Evolutionary conservation across 2,797 vertebrate genomes (phyloP).

Genomic region (Bucorvus abyssinicus): DNA sequence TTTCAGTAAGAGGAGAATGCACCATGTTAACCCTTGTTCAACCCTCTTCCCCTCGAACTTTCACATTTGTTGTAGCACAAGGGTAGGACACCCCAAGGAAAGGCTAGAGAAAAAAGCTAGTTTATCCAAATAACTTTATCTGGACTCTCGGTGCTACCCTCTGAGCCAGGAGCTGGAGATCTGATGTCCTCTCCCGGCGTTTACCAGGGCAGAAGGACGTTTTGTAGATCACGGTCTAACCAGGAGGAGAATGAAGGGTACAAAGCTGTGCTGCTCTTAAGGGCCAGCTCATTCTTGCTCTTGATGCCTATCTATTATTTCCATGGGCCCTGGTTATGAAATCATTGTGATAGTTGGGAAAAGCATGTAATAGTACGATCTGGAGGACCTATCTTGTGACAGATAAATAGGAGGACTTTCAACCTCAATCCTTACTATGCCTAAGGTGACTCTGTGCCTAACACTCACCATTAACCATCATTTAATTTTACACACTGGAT

Average conservation of each 20-base stretch:
- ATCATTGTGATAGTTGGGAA: background rate
- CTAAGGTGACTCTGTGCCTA: background rate
- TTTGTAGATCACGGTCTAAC: background rate
- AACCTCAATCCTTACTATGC: background rate
- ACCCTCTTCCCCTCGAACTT: background rate
- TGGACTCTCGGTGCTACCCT: background rate
- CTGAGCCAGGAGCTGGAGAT: background rate
- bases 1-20: slow-evolving; percentile 53
- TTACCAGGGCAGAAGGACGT: background rate
- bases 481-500: background rate
- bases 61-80: background rate
- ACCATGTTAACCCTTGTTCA: slow-evolving; percentile 8
- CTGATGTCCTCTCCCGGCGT: accelerated
- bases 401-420: background rate
- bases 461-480: background rate
- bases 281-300: background rate
- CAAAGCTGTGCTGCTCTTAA: background rate
- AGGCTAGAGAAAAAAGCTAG: background rate
- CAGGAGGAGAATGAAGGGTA: background rate
- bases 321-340: background rate
- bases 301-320: background rate
- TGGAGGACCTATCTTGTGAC: background rate
- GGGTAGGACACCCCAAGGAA: background rate
- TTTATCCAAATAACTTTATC: background rate
- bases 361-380: accelerated